Base-by-base conservation (phyloP, 2,888 invertebrate genomes). In the Hydrotaea diabolus region DNA sequence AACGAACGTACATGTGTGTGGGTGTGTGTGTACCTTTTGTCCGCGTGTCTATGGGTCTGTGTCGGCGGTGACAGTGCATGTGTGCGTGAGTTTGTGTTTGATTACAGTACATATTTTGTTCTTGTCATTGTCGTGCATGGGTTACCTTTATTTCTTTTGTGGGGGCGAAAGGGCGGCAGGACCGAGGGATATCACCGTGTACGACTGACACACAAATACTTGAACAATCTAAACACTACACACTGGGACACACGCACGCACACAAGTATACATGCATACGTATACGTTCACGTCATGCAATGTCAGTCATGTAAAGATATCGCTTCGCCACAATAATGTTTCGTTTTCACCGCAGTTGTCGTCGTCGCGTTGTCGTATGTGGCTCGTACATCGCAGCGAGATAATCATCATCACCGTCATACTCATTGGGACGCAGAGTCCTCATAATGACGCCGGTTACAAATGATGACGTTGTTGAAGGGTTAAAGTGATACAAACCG, bases 141-240 rank as follows among this genome's bases (percentile, higher is more conserved):
- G 19, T 55, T 74, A 43, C 62, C 46, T 69, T 62, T 77, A 53
- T 66, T 75, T 73, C 43, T 81, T 71, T 71, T 53, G 31, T 84
- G 39, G 19, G 39, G 43, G 19, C 43, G 19, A 66, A 11, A 66
- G 43, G 19, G 39, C 13, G 3, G 21, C 66, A 31, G 31, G 31
- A 43, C 66, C n/a, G 31, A 17, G 62, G 62, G 77, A 57, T 57
- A 74, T 77, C 53, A 43, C 59, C 80, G 80, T 87, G 86, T 85
- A 86, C 87, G 88, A 88, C 87, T 88, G 88, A 88, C 88, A 88
- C 77, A 87, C 84, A 86, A 86, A 86, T 85, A 85, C 46, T 46
- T 66, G 39, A 66, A 66, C 76, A 80, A 21, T 78, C 77, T 75
- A 46, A 17, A 74, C 72, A 62, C 55, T 75, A 36, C 17, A 9